phyloP scores from a whole-genome alignment of 23 tunicate species.

The Clavelina lepadiformis region DNA sequence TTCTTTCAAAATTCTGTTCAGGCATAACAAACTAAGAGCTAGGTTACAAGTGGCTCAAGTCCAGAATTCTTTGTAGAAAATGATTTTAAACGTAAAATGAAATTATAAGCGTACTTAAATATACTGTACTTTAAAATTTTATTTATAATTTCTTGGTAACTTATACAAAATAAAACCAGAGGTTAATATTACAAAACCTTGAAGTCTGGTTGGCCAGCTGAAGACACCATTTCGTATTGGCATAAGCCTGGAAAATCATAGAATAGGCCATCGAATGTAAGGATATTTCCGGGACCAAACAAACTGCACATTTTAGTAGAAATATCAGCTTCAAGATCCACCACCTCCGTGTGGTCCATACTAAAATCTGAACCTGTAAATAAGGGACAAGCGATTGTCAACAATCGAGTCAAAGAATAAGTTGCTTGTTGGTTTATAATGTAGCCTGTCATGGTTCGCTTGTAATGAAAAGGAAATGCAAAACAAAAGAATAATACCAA shows the following conservation, averaged over 20 bases:
- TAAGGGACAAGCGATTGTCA: background rate
- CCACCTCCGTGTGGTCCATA: background rate
- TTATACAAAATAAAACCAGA: too few species aligned
- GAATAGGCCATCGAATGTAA: slow-evolving; percentile 47
- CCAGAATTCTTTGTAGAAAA: too few species aligned
- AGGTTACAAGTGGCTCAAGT: too few species aligned
- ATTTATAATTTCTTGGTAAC: too few species aligned
- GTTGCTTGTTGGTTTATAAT: background rate
- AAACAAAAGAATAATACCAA: background rate
- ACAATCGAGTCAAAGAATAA: background rate
- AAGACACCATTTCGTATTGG: slow-evolving; percentile 65
- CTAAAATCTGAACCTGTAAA: background rate
- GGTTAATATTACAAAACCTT: too few species aligned
- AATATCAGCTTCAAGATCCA: background rate
- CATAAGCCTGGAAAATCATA: slow-evolving; percentile 59
- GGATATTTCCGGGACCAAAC: slow-evolving; percentile 63
- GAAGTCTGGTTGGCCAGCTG: slow-evolving; percentile 24
- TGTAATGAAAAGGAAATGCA: background rate
- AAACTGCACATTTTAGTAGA: slow-evolving; percentile 28
- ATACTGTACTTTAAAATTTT: too few species aligned
- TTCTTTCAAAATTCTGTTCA: too few species aligned
- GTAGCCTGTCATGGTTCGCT: background rate
- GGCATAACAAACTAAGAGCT: too few species aligned
- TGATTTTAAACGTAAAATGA: too few species aligned
- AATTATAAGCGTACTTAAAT: too few species aligned